Base-by-base conservation (phyloP, 2,797 vertebrate genomes). In the Bucorvus abyssinicus region DNA sequence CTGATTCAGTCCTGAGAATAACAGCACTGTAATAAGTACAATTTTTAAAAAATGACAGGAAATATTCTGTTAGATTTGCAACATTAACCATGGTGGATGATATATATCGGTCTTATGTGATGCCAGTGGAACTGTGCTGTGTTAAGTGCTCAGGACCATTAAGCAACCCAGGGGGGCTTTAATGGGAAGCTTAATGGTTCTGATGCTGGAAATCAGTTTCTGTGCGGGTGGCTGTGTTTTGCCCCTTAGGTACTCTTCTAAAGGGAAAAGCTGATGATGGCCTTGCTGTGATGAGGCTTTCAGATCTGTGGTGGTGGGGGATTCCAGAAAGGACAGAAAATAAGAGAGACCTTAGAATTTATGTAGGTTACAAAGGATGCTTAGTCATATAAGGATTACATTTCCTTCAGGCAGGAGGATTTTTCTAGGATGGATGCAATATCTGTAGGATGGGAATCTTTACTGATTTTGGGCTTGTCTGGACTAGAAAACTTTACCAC, bases 1-100 rank as follows among this genome's bases (percentile, higher is more conserved):
- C 59, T 63, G 29, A 69, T 69, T 84, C 81, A 65, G 17, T 71
- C 57, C 50, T 84, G 85, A 94, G 67, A 92, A 52, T 52, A 94
- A 67, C 23, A 90, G 32, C 1, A 1, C 67, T 89, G 63, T 70
- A 89, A 76, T 77, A 90, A 94, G 68, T 70, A 70, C 56, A 93
- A 89, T 77, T 64, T 3, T 63, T 82, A 71, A 52, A 52, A 81
- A 26, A 26, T 8, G 21, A 12, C 57, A 70, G 84, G 60, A 96
- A 93, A 87, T 68, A 70, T 49, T 86, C 65, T 90, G 67, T 89
- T 87, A 82, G 77, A 76, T 92, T 84, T 93, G 86, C 92, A 95
- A 67, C 92, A 87, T 94, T 96, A 95, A 73, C 59, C 65, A 15
- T 55, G 84, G 67, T 63, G 60, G 63, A 55, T 5, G 16, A 82